These are phyloP conservation scores for Ichneumoninae sp. DNA, from an alignment of 2,888 invertebrate genomes.

Conservation along the genomic window DNA sequence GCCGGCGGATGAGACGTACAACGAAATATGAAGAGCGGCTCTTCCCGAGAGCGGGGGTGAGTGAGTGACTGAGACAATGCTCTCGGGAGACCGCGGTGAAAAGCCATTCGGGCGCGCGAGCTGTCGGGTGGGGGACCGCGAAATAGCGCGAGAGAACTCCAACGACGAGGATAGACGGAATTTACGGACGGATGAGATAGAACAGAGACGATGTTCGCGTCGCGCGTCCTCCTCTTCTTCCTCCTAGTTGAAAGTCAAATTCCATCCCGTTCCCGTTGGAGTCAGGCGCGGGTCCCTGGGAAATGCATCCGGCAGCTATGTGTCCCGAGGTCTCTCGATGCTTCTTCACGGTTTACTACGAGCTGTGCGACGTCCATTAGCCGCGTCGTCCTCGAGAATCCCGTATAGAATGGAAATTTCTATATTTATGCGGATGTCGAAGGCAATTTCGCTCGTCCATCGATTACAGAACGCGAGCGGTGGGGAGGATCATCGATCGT, in stretches of 20 bases:
- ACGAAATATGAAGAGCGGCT: constrained; percentile 40
- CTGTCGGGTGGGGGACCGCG: constrained; percentile 7
- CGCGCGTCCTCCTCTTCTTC: constrained; percentile 20
- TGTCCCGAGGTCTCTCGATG: constrained; percentile 13
- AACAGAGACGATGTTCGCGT: constrained; percentile 30
- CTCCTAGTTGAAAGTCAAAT: constrained; percentile 69
- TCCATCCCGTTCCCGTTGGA: constrained; percentile 63
- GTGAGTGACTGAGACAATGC: constrained; percentile 1
- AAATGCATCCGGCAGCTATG: constrained; percentile 45
- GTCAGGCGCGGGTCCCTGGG: constrained; percentile 34
- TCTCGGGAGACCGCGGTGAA: constrained; percentile 15
- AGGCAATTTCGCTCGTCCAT: constrained; percentile 7
- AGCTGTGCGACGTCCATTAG: constrained; percentile 41
- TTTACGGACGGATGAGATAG: background rate
- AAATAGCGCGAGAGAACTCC: constrained; percentile 24
- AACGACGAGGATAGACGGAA: background rate
- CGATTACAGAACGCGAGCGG: background rate
- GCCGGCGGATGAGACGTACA: constrained; percentile 31
- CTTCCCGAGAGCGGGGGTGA: constrained; percentile 18
- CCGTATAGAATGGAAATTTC: constrained; percentile 11
- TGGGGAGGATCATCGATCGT: background rate
- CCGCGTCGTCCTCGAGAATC: constrained; percentile 11
- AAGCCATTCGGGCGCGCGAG: constrained; percentile 38
- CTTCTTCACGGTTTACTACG: constrained; percentile 38
- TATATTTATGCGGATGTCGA: constrained; percentile 19